Base-by-base conservation (phyloP, 2,113 vertebrate genomes). In the Eubucco bourcierii region DNA sequence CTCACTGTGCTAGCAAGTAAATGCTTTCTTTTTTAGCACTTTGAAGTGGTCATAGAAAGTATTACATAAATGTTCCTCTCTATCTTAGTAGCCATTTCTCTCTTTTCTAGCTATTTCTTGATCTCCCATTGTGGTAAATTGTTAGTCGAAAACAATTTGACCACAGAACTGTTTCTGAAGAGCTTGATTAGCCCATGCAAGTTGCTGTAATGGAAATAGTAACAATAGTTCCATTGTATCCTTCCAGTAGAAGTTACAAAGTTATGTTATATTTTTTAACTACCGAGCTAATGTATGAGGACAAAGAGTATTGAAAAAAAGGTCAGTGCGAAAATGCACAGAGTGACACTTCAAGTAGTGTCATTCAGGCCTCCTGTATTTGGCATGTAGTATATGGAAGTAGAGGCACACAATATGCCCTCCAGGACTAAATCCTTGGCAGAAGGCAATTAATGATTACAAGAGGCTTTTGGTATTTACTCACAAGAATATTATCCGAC, bases 61-160 rank as follows among this genome's bases (percentile, higher is more conserved):
- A 65, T 94, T 90, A 80, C 29, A n/a, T 82, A 89, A 89, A 77
- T 85, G 61, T 60, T 93, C 37, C 21, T 64, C 23, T 84, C n/a
- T 74, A 9, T n/a, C 84, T 82, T 77, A 70, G 63, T 82, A 52
- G 23, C 66, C 20, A n/a, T 7, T 33, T 74, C 33, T 56, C 33
- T 56, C 28, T 90, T 90, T 88, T 18, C 28, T 17, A 84, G 31
- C 64, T 87, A 10, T 76, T 84, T 84, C 19, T 15, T 44, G 52
- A 80, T 33, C 17, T 74, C 23, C 34, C 77, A 5, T 53, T 84
- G 44, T 64, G 8, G 37, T 80, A 60, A 90, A 80, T 50, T 78
- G 7, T 77, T 77, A 63, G 44, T 15, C 55, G 24, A 52, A 91
- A 84, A 82, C 41, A 85, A 25, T 59, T 89, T 80, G 47, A 20